These are phyloP conservation scores for Cheilosia vulpina DNA, from an alignment of 2,888 invertebrate genomes.

Conservation along the genomic window DNA sequence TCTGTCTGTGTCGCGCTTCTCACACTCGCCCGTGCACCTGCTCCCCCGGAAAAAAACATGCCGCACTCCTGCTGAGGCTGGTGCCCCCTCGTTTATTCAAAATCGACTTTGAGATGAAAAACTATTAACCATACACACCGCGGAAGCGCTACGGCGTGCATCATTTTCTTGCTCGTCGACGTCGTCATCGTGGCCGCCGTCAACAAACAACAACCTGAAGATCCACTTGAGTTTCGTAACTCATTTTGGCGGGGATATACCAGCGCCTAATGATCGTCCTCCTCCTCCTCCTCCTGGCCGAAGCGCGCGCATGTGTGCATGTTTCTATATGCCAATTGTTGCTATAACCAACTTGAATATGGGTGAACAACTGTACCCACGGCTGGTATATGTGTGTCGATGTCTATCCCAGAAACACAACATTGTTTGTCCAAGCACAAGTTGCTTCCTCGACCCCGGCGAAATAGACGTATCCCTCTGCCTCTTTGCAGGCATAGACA, in stretches of 20 bases:
- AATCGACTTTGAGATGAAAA: slow-evolving; percentile 44
- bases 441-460: slow-evolving; percentile 11
- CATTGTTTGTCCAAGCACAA: slow-evolving; percentile 30
- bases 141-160: slow-evolving; percentile 59
- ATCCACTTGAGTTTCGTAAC: slow-evolving; percentile 70
- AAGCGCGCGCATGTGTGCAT: slow-evolving; percentile 8
- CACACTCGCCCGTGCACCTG: slow-evolving; percentile 30
- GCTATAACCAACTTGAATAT: slow-evolving; percentile 46
- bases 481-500: neutral
- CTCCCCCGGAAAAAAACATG: neutral
- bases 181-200: neutral
- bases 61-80: neutral
- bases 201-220: slow-evolving; percentile 53
- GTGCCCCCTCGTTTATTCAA: slow-evolving; percentile 39
- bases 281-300: slow-evolving; percentile 6
- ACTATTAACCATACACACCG: slow-evolving; percentile 46
- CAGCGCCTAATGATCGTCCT: slow-evolving; percentile 22
- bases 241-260: slow-evolving; percentile 3
- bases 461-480: neutral
- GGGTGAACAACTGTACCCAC: slow-evolving; percentile 39
- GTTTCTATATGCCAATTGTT: slow-evolving; percentile 36
- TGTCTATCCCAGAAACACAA: slow-evolving; percentile 21
- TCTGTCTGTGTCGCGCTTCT: slow-evolving; percentile 13
- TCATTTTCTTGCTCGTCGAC: slow-evolving; percentile 31
- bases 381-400: slow-evolving; percentile 2